These are phyloP conservation scores for Hippoglossus hippoglossus DNA, from an alignment of 2,797 vertebrate genomes.

Conservation along the genomic window DNA sequence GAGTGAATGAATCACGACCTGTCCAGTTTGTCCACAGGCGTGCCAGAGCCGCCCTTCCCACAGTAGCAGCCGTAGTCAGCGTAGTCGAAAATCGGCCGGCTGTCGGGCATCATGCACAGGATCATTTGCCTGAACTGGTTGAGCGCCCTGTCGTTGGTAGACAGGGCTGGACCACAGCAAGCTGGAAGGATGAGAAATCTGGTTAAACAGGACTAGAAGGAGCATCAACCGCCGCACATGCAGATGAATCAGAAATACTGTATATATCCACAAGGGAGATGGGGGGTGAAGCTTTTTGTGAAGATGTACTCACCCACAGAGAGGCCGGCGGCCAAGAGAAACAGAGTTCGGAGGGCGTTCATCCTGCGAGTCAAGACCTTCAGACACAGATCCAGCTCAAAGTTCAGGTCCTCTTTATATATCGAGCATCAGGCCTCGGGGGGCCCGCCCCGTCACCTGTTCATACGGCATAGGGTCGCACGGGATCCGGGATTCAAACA, in stretches of 20 bases:
- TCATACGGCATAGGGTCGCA: conserved; percentile 17
- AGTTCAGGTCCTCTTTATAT: conserved; percentile 55
- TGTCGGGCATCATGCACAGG: neutral
- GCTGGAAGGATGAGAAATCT: neutral
- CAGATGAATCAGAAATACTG: too few species aligned
- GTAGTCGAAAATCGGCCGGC: neutral
- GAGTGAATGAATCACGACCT: conserved; percentile 43
- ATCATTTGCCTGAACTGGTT: conserved; percentile 40
- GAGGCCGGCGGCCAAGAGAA: conserved; percentile 70
- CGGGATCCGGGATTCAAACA: conserved; percentile 4
- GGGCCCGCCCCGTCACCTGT: conserved; percentile 57
- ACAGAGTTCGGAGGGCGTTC: conserved; percentile 54
- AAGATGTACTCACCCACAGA: conserved; percentile 66
- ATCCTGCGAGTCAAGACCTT: conserved; percentile 52
- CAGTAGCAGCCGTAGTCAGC: neutral
- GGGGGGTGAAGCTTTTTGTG: neutral
- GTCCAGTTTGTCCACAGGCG: conserved; percentile 75
- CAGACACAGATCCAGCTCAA: neutral
- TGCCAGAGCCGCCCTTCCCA: neutral
- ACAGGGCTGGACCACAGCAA: conserved; percentile 8
- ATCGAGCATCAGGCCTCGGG: conserved; percentile 18
- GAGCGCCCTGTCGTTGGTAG: conserved; percentile 57
- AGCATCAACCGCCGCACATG: too few species aligned
- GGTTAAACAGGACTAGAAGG: neutral
- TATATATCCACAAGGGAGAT: too few species aligned